A percentile compares a stretch with the other conserved stretches of the same genome.
These are phyloP conservation scores for Drosophila falleni DNA, from an alignment of 2,888 invertebrate genomes.

Conservation along the genomic window DNA sequence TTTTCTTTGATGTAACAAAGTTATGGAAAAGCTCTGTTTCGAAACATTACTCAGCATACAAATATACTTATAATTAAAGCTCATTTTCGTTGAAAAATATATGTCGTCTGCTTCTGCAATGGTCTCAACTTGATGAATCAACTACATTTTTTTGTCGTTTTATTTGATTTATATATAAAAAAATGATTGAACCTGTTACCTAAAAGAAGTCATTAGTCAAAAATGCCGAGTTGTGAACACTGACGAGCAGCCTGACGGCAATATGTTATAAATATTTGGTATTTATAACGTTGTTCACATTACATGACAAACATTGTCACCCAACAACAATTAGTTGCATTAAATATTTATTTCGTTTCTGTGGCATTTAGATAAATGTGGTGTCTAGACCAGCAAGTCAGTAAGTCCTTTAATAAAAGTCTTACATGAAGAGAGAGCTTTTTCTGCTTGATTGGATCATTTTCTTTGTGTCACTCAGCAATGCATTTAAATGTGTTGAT, in stretches of 20 bases:
- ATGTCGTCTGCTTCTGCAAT: neutral
- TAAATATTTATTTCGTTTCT: conserved; percentile 50
- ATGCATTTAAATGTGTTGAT: conserved; percentile 56
- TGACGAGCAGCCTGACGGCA: neutral
- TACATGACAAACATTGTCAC: neutral
- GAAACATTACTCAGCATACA: neutral
- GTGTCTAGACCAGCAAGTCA: conserved; percentile 39
- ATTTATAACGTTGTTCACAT: conserved; percentile 12
- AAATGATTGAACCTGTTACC: conserved; percentile 11
- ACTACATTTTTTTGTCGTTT: conserved; percentile 5
- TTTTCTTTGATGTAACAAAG: conserved; percentile 26
- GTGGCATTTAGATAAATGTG: conserved; percentile 28
- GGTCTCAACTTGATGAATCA: conserved; percentile 17
- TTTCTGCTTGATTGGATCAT: conserved; percentile 35
- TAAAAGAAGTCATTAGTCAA: conserved; percentile 27
- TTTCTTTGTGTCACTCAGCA: conserved; percentile 23
- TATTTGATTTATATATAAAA: conserved; percentile 12
- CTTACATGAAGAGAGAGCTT: neutral
- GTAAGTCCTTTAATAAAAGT: neutral
- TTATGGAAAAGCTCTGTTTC: conserved; percentile 4
- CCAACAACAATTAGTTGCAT: conserved; percentile 51
- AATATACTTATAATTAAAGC: conserved; percentile 21
- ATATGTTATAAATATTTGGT: neutral
- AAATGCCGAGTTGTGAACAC: conserved; percentile 20
- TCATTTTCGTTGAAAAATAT: conserved; percentile 5